phyloP scores from a whole-genome alignment of 1,140 invertebrate genomes.

The Pseudachorutes palmiensis region DNA sequence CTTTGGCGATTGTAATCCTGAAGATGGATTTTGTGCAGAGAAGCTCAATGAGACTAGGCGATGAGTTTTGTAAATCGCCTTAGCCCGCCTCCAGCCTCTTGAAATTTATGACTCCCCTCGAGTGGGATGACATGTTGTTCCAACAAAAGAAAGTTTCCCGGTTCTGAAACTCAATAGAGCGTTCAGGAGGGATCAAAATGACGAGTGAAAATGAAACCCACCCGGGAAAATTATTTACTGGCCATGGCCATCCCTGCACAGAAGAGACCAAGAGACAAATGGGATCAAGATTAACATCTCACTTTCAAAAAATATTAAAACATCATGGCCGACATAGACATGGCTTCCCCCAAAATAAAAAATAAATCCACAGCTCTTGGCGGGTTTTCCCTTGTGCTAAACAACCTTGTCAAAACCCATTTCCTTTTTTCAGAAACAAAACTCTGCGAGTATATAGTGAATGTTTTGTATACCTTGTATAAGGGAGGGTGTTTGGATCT shows the following conservation, averaged over 20 bases:
- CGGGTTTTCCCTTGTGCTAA: no score
- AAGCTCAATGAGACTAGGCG: no score
- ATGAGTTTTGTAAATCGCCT: slow-evolving; percentile 11
- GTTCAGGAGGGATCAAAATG: neutral
- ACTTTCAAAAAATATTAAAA: slow-evolving; percentile 5
- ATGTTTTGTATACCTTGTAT: no score
- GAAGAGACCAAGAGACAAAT: neutral
- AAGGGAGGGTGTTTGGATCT: slow-evolving; percentile 25
- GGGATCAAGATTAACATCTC: neutral
- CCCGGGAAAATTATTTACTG: neutral
- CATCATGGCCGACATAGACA: slow-evolving; percentile 7
- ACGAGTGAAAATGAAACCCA: neutral
- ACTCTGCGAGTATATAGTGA: no score
- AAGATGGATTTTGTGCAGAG: no score
- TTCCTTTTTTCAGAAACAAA: no score
- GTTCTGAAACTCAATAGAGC: neutral
- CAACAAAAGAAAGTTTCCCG: slow-evolving; percentile 6
- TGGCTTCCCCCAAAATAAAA: neutral
- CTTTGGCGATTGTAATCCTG: no score
- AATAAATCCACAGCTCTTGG: no score
- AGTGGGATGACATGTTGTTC: neutral
- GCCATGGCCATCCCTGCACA: neutral
- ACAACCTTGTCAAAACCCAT: no score
- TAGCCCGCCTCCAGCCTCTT: neutral
- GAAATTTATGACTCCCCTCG: slow-evolving; percentile 4